phyloP scores from a whole-genome alignment of 2,888 invertebrate species.

The Agonopterix alstromeriana region DNA sequence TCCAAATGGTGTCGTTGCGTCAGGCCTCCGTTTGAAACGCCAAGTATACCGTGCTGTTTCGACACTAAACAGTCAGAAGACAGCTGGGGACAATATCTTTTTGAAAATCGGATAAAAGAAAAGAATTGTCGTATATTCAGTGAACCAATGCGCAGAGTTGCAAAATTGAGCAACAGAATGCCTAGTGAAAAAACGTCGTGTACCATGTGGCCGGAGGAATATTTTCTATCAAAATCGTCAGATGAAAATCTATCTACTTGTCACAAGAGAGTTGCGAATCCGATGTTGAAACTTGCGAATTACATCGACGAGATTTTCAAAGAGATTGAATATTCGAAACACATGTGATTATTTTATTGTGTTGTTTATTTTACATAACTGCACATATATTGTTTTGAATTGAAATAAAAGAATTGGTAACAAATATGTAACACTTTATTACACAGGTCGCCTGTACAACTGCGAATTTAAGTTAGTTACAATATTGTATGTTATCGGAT shows the following conservation, averaged over 20 bases:
- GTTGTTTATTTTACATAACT: not conserved
- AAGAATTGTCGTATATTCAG: conserved; percentile 17
- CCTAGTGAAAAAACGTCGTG: not conserved
- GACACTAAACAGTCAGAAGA: not conserved
- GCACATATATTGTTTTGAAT: not conserved
- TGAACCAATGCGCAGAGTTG: conserved; percentile 29
- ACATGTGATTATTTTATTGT: not conserved
- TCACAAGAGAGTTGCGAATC: conserved; percentile 30
- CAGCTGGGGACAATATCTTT: conserved; percentile 20
- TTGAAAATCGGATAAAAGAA: conserved; percentile 14
- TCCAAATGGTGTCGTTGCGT: not conserved
- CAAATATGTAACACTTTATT: conserved; percentile 65
- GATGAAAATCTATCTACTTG: conserved; percentile 20
- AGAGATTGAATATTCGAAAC: conserved; percentile 27
- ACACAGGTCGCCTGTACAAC: conserved; percentile 54
- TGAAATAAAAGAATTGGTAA: conserved; percentile 27
- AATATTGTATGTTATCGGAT: conserved; percentile 35
- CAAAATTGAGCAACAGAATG: not conserved
- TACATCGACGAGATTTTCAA: conserved; percentile 46
- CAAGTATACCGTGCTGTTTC: not conserved
- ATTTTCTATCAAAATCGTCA: conserved; percentile 7
- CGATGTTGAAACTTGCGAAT: conserved; percentile 46
- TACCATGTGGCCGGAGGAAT: conserved; percentile 24
- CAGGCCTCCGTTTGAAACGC: not conserved
- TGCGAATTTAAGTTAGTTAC: conserved; percentile 42